phyloP scores from a whole-genome alignment of 2,113 vertebrate species.

The Tragelaphus imberbis region DNA sequence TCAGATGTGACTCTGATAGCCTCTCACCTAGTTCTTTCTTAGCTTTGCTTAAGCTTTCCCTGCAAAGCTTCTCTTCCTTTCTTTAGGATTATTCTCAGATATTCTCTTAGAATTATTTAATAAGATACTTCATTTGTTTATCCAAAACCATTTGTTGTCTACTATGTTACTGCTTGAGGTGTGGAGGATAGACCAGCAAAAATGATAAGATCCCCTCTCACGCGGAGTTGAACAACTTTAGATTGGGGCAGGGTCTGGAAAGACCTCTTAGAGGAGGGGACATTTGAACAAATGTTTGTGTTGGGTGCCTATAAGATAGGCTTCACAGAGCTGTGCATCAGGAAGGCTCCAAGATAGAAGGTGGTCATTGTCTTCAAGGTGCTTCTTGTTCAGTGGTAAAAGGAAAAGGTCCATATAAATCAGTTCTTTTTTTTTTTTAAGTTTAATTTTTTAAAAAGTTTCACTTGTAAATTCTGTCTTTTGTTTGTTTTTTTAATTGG shows the following conservation, averaged over 20 bases:
- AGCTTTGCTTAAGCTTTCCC: background rate
- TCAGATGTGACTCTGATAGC: constrained; percentile 68
- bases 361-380: background rate
- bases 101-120: constrained; percentile 5
- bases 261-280: background rate
- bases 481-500: background rate
- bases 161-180: background rate
- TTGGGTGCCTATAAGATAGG: too few relatives aligned
- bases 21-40: background rate
- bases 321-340: background rate
- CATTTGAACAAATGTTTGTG: background rate
- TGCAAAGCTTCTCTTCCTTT: background rate
- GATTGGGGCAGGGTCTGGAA: background rate
- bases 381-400: background rate
- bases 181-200: background rate
- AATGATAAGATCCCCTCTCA: background rate
- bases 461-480: background rate
- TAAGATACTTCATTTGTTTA: background rate
- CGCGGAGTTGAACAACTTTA: background rate
- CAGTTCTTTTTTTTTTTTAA: background rate
- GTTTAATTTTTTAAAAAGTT: background rate
- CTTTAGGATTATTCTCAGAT: constrained; percentile 35
- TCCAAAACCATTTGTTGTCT: background rate
- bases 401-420: background rate
- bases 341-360: background rate